Conservation (phyloP, 2,888 invertebrate species). For the Beris morrisii region DNA sequence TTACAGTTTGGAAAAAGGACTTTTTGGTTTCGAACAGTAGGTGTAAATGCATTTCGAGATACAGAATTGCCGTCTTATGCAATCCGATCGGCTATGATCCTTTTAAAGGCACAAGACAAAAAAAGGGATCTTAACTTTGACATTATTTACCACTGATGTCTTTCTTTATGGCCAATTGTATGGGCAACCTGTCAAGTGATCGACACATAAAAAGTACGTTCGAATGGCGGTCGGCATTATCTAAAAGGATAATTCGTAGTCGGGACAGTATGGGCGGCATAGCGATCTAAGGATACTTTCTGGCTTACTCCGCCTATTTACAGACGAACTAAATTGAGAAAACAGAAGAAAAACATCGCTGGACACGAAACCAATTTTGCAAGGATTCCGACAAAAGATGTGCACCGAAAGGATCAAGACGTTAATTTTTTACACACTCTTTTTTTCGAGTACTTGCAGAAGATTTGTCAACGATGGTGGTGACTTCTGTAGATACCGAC, state of each 20-base stretch:
- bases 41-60: background rate
- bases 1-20: constrained; percentile 20
- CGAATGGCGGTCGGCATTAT: constrained; percentile 1
- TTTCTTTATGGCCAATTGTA: constrained; percentile 9
- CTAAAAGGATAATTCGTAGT: constrained; percentile 1
- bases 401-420: constrained; percentile 27
- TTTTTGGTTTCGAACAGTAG: constrained; percentile 15
- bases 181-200: background rate
- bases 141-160: constrained; percentile 21
- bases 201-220: background rate
- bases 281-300: background rate
- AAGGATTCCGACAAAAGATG: constrained; percentile 25
- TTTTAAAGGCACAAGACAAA: background rate
- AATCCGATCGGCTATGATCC: constrained; percentile 18
- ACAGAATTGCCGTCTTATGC: constrained; percentile 17
- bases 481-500: constrained; percentile 11
- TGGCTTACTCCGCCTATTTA: constrained; percentile 16
- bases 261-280: background rate
- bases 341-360: background rate
- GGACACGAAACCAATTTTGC: constrained; percentile 5
- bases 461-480: constrained; percentile 33
- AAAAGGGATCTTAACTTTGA: constrained; percentile 6
- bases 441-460: constrained; percentile 27
- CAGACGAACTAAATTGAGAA: constrained; percentile 8
- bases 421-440: constrained; percentile 16